Evolutionary conservation across 1,140 invertebrate genomes (phyloP).

Genomic region (Drosophila willistoni): DNA sequence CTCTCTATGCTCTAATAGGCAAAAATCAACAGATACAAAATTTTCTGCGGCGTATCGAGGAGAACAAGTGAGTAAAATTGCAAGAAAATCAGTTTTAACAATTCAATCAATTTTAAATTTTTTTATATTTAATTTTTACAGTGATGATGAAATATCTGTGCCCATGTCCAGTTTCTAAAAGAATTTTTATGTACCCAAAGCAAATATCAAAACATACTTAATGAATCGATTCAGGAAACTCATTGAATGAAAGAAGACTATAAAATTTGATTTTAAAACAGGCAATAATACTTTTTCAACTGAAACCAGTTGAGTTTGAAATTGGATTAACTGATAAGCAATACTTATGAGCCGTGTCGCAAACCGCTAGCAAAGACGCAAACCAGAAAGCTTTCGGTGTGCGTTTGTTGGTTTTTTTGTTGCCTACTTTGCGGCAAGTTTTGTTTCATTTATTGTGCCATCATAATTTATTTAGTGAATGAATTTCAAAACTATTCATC

Average conservation of each 20-base stretch:
- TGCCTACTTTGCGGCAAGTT: not conserved
- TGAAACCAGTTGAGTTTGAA: too few species aligned
- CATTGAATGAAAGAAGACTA: too few species aligned
- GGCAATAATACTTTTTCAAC: too few species aligned
- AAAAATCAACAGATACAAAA: constrained; percentile 76
- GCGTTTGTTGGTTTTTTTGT: not conserved
- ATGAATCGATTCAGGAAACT: too few species aligned
- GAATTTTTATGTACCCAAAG: too few species aligned
- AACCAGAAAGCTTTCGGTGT: constrained; percentile 26
- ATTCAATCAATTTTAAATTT: not conserved
- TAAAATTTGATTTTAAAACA: too few species aligned
- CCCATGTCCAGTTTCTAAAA: constrained; percentile 59
- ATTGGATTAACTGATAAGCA: too few species aligned
- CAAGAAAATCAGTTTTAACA: not conserved
- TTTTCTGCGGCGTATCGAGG: constrained; percentile 69
- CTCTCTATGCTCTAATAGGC: constrained; percentile 69
- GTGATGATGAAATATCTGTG: constrained; percentile 72
- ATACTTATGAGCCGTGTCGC: constrained; percentile 23
- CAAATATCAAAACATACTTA: too few species aligned
- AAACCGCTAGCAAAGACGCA: constrained; percentile 25
- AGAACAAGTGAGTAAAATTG: constrained; percentile 56
- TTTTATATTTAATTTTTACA: constrained; percentile 10
- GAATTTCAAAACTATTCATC: not conserved
- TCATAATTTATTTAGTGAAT: not conserved
- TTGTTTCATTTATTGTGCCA: not conserved